Evolutionary conservation across 37 sponge, comb jelly and placozoan species (phyloP), one percentile per base, ranked within the genome.

Genomic region (Hexactinellida sp.): DNA sequence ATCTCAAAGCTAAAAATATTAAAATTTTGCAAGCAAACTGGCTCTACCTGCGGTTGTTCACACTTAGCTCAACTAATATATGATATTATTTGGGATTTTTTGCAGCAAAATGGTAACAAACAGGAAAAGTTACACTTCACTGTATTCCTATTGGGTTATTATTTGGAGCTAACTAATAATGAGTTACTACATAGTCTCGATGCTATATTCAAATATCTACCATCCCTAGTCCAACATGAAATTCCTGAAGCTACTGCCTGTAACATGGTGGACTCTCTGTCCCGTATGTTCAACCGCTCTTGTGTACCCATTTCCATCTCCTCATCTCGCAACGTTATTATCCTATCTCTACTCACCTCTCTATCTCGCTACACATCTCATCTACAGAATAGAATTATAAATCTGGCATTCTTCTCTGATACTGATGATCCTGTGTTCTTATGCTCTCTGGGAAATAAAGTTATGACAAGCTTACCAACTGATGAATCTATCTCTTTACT

Each of bases 331-430:
- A n/a, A n/a, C 34, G 21, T 7, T n/a, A 63, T 63, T 21, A 63
- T 63, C 3, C 25, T 63, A 10, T 63, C 76, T 25, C 76, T 63
- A 10, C 76, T 63, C 25, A 10, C 21, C 5, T 63, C 21, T 32
- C 25, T 63, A 7, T 63, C 28, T n/a, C 32, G 13, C 3, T 47
- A 47, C 16, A 21, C 76, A 28, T 3, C 3, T 21, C 76, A 32
- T 7, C 34, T 63, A 7, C 76, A 63, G 30, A 63, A 23, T 25
- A 63, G 30, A 10, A 63, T 63, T 63, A 63, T 63, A 3, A 23
- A 63, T n/a, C 76, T 63, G 1, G 76, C 76, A 21, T 63, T 63
- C 76, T 63, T 63, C 34, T 63, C 76, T 63, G 34, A 63, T 63
- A 25, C 13, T 3, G 34, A 63, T 63, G 30, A 63, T 23, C 3